A percentile compares a stretch with the other conserved stretches of the same genome.
Evolutionary conservation across 2,888 invertebrate genomes (phyloP).

Genomic region (Tyria jacobaeae): DNA sequence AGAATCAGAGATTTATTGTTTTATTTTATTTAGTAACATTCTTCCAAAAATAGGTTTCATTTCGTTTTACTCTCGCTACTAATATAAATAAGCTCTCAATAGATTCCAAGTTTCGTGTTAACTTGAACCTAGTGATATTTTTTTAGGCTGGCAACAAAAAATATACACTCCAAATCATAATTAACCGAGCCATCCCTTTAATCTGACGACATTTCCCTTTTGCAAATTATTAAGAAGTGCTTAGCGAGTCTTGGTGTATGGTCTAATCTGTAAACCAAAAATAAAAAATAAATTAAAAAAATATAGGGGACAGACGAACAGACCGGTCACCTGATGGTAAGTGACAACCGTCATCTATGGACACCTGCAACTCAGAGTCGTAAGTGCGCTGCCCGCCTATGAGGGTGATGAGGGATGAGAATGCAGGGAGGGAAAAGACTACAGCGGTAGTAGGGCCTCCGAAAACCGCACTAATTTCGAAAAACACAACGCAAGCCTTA

Average conservation of each 20-base stretch:
- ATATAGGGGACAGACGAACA: too few species aligned
- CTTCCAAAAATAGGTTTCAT: background rate
- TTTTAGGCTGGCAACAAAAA: slow-evolving; percentile 6
- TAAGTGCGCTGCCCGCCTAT: too few species aligned
- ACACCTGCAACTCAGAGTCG: too few species aligned
- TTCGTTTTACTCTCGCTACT: background rate
- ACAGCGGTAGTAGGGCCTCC: too few species aligned
- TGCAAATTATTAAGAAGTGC: slow-evolving; percentile 52
- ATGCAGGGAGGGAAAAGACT: too few species aligned
- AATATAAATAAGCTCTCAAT: background rate
- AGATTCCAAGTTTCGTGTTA: background rate
- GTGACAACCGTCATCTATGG: too few species aligned
- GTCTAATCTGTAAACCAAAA: slow-evolving; percentile 29
- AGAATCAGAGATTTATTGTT: too few species aligned
- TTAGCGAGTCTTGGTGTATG: slow-evolving; percentile 18
- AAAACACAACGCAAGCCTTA: too few species aligned
- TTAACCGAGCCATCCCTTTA: slow-evolving; percentile 53
- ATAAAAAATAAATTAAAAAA: background rate
- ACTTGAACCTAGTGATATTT: background rate
- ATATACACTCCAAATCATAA: slow-evolving; percentile 45
- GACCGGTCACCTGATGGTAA: too few species aligned
- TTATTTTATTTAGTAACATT: too few species aligned
- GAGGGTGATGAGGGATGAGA: too few species aligned
- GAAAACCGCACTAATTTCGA: too few species aligned
- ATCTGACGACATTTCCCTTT: slow-evolving; percentile 56